Evolutionary conservation across 2,888 invertebrate species (phyloP).

Genomic region (Andrena chrysosceles): DNA sequence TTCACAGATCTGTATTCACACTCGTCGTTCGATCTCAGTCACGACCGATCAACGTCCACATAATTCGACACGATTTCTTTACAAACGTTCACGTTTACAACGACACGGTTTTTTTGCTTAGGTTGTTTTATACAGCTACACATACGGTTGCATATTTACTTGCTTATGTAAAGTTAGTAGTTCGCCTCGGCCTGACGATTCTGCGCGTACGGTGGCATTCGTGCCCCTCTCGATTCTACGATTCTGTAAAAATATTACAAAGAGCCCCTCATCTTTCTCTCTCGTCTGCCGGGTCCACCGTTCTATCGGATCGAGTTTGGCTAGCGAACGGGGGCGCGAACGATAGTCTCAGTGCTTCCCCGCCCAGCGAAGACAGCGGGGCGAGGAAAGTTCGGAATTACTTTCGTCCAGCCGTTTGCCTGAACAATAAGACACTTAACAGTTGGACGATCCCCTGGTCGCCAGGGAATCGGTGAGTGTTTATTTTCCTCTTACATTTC

Average conservation of each 20-base stretch:
- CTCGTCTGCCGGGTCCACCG: neutral
- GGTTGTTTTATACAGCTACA: conserved; percentile 46
- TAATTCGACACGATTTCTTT: conserved; percentile 37
- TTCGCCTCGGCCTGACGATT: neutral
- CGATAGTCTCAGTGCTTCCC: conserved; percentile 17
- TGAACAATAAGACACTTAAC: conserved; percentile 85
- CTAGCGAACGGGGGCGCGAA: conserved; percentile 6
- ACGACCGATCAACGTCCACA: conserved; percentile 43
- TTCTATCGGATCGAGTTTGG: neutral
- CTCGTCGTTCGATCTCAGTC: neutral
- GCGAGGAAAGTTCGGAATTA: conserved; percentile 58
- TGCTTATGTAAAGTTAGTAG: conserved; percentile 15
- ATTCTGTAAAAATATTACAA: conserved; percentile 61
- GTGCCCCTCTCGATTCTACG: conserved; percentile 34
- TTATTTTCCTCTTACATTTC: conserved; percentile 30
- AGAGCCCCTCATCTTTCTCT: conserved; percentile 29
- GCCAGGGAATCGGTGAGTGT: conserved; percentile 69
- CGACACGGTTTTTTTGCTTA: conserved; percentile 32
- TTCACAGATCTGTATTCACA: neutral
- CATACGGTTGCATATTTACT: conserved; percentile 49
- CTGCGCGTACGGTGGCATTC: conserved; percentile 30
- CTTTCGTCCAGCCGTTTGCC: conserved; percentile 81
- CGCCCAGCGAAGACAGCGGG: conserved; percentile 24
- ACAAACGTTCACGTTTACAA: conserved; percentile 61
- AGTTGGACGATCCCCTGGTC: conserved; percentile 77